A percentile compares a stretch with the other conserved stretches of the same genome.
Evolutionary conservation across 2,113 vertebrate species (phyloP).

Genomic region (Plecotus auritus): DNA sequence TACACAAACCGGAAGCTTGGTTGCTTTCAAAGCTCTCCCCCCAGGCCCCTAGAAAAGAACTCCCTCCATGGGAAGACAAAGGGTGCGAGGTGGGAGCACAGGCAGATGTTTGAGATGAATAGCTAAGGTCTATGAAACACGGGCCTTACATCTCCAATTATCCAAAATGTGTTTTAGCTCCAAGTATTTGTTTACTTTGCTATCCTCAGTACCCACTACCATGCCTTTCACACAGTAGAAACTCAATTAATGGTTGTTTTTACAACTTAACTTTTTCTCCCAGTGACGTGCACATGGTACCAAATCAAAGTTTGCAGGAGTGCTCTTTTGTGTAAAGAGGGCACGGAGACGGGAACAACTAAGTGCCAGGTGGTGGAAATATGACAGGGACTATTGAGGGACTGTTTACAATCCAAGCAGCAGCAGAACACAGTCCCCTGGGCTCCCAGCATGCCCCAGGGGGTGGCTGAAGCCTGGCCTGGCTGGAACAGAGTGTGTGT

Average conservation of each 20-base stretch:
- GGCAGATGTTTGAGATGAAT: not conserved
- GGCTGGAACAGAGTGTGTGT: not conserved
- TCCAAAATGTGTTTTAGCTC: not conserved
- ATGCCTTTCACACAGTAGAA: not conserved
- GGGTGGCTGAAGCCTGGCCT: not conserved
- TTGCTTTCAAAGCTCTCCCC: not conserved
- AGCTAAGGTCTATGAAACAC: not conserved
- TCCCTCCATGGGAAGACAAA: not conserved
- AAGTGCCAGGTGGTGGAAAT: not conserved
- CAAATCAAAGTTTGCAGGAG: not conserved
- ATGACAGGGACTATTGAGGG: not conserved
- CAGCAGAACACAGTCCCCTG: not conserved
- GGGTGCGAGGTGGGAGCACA: rapidly evolving
- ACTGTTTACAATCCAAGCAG: not conserved
- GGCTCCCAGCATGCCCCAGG: not conserved
- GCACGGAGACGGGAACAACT: not conserved
- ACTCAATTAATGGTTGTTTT: not conserved
- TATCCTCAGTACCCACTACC: not conserved
- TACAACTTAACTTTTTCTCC: not conserved
- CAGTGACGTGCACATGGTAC: not conserved
- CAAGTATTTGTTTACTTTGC: not conserved
- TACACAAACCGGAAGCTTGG: not conserved
- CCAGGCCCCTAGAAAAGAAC: not conserved
- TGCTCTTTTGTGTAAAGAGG: not conserved
- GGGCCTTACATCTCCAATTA: not conserved